Conservation (phyloP, 2,113 vertebrate genomes). For the Paraplagusia blochii region DNA sequence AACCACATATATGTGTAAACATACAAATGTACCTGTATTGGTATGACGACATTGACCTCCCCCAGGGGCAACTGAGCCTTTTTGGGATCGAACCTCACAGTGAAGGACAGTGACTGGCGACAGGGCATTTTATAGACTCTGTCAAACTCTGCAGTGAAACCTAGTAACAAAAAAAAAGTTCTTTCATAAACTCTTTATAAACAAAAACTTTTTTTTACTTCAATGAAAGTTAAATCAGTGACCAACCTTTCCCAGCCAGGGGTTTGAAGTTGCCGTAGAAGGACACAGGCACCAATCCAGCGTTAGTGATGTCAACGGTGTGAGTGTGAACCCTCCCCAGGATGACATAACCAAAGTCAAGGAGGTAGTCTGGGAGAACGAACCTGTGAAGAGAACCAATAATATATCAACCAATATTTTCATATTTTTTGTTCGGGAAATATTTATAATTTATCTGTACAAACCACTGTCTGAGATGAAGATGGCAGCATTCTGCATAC, state of each 20-base stretch:
- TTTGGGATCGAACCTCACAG: constrained; percentile 42
- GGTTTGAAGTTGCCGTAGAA: constrained; percentile 37
- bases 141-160: constrained; percentile 51
- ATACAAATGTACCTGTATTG: constrained; percentile 56
- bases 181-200: neutral
- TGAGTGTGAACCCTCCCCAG: constrained; percentile 24
- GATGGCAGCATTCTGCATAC: too few species aligned
- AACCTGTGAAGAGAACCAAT: constrained; percentile 23
- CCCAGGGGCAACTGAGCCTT: constrained; percentile 30
- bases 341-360: constrained; percentile 59
- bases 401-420: too few species aligned
- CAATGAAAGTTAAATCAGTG: neutral
- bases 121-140: constrained; percentile 45
- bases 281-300: constrained; percentile 47
- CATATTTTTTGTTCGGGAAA: too few species aligned
- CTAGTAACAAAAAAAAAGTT: constrained; percentile 27
- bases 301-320: constrained; percentile 42
- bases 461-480: too few species aligned
- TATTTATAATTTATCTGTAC: too few species aligned
- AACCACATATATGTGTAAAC: too few species aligned
- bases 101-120: constrained; percentile 38
- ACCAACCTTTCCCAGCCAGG: constrained; percentile 57
- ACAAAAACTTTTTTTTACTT: neutral
- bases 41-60: constrained; percentile 33
- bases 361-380: constrained; percentile 54